A percentile compares a stretch with the other conserved stretches of the same genome.
Evolutionary conservation across 2,888 invertebrate genomes (phyloP).

Genomic region (Drosophila ezoana): DNA sequence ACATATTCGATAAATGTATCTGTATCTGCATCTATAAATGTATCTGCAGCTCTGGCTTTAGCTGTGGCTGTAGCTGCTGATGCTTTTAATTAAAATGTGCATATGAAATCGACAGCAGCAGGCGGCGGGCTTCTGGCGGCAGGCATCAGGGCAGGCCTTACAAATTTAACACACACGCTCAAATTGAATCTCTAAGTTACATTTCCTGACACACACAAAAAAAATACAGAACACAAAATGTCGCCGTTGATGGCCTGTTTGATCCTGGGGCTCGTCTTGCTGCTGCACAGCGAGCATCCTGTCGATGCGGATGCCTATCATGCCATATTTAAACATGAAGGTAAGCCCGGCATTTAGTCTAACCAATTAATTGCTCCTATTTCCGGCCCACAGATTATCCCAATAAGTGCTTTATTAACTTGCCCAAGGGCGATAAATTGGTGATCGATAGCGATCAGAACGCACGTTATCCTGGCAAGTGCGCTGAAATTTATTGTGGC

Average conservation of each 20-base stretch:
- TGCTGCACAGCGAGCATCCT: neutral
- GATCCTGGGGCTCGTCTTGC: slow-evolving; percentile 20
- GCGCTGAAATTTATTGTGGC: slow-evolving; percentile 55
- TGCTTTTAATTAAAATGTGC: slow-evolving; percentile 73
- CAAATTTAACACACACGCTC: slow-evolving; percentile 30
- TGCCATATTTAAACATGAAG: slow-evolving; percentile 20
- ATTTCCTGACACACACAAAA: slow-evolving; percentile 49
- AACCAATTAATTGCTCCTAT: neutral
- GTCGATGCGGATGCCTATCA: slow-evolving; percentile 10
- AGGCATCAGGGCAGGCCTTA: slow-evolving; percentile 47
- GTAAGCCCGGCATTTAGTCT: slow-evolving; percentile 10
- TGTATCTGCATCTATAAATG: slow-evolving; percentile 26
- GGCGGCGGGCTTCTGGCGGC: neutral
- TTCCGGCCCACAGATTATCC: slow-evolving; percentile 29
- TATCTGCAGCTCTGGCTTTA: slow-evolving; percentile 15
- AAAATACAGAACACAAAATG: slow-evolving; percentile 35
- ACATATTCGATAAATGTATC: slow-evolving; percentile 66
- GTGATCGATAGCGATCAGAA: slow-evolving; percentile 24
- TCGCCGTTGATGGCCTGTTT: slow-evolving; percentile 8
- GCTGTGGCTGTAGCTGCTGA: slow-evolving; percentile 14
- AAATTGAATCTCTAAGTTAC: slow-evolving; percentile 60
- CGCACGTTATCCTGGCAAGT: slow-evolving; percentile 48
- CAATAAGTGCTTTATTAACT: slow-evolving; percentile 44
- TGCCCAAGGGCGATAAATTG: neutral
- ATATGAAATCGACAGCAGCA: slow-evolving; percentile 46